A percentile compares a stretch with the other conserved stretches of the same genome.
phyloP scores from a whole-genome alignment of 2,797 vertebrate genomes.

The Helicolenus hilgendorfi region DNA sequence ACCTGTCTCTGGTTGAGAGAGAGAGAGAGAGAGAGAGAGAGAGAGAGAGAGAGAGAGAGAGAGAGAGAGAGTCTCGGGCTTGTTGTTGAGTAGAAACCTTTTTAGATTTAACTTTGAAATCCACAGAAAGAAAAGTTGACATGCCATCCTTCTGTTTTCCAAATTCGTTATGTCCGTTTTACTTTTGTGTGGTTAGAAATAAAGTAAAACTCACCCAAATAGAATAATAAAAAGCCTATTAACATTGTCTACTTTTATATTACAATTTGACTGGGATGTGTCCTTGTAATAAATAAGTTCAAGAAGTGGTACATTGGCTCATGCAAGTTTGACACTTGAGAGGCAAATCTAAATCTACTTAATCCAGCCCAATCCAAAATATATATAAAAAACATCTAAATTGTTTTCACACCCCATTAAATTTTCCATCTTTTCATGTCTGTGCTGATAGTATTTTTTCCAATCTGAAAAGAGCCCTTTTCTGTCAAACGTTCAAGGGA shows the following conservation, averaged over 20 bases:
- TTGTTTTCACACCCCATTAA: slow-evolving; percentile 20
- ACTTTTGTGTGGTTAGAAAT: background rate
- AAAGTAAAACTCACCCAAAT: background rate
- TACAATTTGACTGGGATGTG: slow-evolving; percentile 10
- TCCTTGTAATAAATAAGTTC: slow-evolving; percentile 31
- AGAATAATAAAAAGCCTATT: background rate
- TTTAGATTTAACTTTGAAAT: background rate
- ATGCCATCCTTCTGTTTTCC: background rate
- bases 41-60: background rate
- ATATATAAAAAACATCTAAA: background rate
- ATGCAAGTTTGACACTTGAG: slow-evolving; percentile 36
- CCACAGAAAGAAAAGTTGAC: background rate
- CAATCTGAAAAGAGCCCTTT: background rate
- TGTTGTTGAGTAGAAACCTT: background rate
- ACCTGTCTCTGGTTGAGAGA: slow-evolving; percentile 87
- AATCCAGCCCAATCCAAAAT: slow-evolving; percentile 29
- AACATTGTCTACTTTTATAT: background rate
- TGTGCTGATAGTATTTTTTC: slow-evolving; percentile 41
- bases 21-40: background rate
- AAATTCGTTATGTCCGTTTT: background rate
- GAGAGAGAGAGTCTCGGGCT: background rate
- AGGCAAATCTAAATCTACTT: slow-evolving; percentile 25
- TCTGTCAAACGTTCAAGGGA: slow-evolving; percentile 36
- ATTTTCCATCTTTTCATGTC: slow-evolving; percentile 52
- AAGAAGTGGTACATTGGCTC: slow-evolving; percentile 18